These are phyloP conservation scores for Lepetodrilus schrolli DNA, from an alignment of 2,888 invertebrate genomes.

Conservation along the genomic window DNA sequence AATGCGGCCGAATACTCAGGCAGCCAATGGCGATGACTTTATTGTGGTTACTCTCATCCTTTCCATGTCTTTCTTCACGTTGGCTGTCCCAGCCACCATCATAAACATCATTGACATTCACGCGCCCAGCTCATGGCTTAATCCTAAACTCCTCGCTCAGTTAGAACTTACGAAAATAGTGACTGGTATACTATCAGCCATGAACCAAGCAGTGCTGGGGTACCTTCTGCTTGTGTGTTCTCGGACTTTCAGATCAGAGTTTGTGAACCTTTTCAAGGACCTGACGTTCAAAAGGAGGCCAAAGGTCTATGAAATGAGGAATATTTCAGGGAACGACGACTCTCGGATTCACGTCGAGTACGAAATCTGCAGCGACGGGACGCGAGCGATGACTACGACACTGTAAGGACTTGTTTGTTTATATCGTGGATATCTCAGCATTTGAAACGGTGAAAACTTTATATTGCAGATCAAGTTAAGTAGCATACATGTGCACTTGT, in stretches of 20 bases:
- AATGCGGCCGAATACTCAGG: not conserved
- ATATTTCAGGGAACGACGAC: constrained; percentile 30
- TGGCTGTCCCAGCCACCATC: constrained; percentile 46
- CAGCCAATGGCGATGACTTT: constrained; percentile 34
- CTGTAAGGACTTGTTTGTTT: not conserved
- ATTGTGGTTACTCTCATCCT: constrained; percentile 40
- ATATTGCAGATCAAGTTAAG: too few species aligned
- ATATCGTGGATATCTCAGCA: not conserved
- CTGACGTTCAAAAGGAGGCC: constrained; percentile 36
- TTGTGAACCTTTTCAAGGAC: constrained; percentile 32
- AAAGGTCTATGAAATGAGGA: constrained; percentile 46
- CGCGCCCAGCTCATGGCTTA: constrained; percentile 40
- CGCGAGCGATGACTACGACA: not conserved
- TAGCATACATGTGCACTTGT: not conserved
- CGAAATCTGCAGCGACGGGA: constrained; percentile 41
- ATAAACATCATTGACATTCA: constrained; percentile 48
- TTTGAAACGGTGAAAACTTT: not conserved
- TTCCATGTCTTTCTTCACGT: constrained; percentile 38
- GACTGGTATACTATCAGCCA: constrained; percentile 39
- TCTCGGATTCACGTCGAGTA: constrained; percentile 44
- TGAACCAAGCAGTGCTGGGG: constrained; percentile 43
- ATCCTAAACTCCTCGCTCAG: constrained; percentile 37
- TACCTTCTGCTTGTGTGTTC: constrained; percentile 40
- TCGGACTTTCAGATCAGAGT: constrained; percentile 36
- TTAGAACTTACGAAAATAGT: constrained; percentile 46